These are phyloP conservation scores for Garrulus glandarius DNA, from an alignment of 2,797 vertebrate genomes.

Conservation along the genomic window DNA sequence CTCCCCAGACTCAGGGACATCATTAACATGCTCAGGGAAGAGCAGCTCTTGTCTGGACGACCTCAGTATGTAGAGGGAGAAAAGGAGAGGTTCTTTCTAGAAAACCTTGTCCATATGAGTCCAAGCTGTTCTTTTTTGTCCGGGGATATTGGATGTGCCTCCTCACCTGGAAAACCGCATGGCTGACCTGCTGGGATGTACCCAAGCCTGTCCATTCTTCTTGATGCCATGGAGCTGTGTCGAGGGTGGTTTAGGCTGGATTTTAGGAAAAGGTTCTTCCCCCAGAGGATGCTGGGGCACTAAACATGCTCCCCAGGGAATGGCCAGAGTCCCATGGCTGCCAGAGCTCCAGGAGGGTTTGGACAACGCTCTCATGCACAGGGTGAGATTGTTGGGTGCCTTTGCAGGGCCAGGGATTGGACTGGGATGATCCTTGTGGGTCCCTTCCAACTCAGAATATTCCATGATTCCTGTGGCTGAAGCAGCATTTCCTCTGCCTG, in stretches of 20 bases:
- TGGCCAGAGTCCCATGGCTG: rapidly evolving
- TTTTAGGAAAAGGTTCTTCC: neutral
- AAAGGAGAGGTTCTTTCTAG: neutral
- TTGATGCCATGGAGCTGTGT: neutral
- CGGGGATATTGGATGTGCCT: no score
- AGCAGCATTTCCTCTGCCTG: neutral
- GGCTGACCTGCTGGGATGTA: neutral
- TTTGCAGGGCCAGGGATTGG: neutral
- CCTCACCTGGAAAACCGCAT: no score
- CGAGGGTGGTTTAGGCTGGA: neutral
- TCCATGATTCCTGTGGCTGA: neutral
- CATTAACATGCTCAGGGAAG: rapidly evolving
- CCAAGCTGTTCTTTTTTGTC: no score
- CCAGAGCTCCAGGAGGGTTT: rapidly evolving
- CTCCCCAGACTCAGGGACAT: neutral
- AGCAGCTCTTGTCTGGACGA: neutral
- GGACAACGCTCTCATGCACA: rapidly evolving
- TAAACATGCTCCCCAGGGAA: neutral
- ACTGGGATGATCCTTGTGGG: neutral
- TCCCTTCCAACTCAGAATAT: neutral
- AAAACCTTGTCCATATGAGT: neutral
- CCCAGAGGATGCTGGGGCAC: neutral
- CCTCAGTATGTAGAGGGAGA: neutral
- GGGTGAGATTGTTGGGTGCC: neutral
- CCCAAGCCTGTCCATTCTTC: neutral